Percentiles rank a stretch among this genome's conserved stretches.
Conservation (phyloP, 2,797 vertebrate species). For the Meriones psammophilus region DNA sequence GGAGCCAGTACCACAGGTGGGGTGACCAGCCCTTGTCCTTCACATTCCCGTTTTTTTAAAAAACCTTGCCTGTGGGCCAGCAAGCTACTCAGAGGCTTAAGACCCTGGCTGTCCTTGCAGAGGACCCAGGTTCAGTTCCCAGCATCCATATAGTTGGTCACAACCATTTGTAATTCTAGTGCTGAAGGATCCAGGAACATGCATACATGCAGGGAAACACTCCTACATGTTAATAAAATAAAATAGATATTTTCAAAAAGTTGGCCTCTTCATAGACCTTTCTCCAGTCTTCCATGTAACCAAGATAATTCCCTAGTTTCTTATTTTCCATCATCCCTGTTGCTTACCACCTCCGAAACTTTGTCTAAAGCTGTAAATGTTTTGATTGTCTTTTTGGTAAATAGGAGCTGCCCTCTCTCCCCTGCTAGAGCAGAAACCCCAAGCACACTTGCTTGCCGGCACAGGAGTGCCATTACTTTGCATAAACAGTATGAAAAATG, state of each 20-base stretch:
- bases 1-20: background rate
- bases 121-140: too few species aligned
- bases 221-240: background rate
- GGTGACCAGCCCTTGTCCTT: background rate
- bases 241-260: background rate
- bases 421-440: background rate
- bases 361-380: background rate
- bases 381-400: background rate
- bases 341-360: background rate
- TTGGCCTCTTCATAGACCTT: background rate
- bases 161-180: too few species aligned
- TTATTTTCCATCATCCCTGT: too few species aligned
- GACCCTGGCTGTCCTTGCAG: too few species aligned
- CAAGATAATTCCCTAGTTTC: background rate
- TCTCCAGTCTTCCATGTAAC: background rate
- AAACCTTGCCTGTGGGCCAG: background rate
- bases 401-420: background rate
- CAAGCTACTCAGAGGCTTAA: background rate
- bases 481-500: constrained; percentile 1
- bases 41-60: background rate
- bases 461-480: background rate
- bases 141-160: too few species aligned
- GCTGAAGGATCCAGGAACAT: background rate
- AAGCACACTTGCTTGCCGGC: background rate
- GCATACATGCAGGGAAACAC: background rate